Conservation (phyloP, 2,888 invertebrate species). For the Cancer borealis region DNA sequence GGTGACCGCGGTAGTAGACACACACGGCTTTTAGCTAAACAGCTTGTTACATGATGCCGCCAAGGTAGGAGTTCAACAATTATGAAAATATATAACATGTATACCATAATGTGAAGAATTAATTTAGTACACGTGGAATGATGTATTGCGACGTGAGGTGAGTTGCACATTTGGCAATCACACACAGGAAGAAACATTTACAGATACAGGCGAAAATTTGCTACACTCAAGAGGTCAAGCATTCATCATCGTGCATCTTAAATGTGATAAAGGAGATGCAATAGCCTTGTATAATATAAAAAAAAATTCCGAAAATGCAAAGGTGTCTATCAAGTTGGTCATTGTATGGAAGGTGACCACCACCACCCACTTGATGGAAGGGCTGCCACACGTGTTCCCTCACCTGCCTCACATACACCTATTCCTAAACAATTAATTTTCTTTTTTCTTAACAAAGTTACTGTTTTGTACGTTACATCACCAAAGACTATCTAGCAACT, state of each 20-base stretch:
- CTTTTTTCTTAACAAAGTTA: neutral
- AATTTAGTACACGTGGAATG: neutral
- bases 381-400: neutral
- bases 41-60: conserved; percentile 31
- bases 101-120: neutral
- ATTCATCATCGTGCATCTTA: neutral
- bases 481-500: neutral
- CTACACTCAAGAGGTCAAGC: neutral
- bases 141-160: neutral
- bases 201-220: neutral
- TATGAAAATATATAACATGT: neutral
- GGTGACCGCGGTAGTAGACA: conserved; percentile 21
- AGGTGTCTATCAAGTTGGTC: neutral
- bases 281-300: neutral
- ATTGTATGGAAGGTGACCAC: neutral
- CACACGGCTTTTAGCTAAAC: neutral
- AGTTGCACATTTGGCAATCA: neutral
- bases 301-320: neutral
- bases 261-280: neutral
- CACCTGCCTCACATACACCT: neutral
- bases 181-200: neutral
- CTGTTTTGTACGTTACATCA: neutral
- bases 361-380: neutral
- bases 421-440: neutral
- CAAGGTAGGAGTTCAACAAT: neutral